phyloP scores from a whole-genome alignment of 2,888 invertebrate genomes.

The Limnephilus rhombicus region DNA sequence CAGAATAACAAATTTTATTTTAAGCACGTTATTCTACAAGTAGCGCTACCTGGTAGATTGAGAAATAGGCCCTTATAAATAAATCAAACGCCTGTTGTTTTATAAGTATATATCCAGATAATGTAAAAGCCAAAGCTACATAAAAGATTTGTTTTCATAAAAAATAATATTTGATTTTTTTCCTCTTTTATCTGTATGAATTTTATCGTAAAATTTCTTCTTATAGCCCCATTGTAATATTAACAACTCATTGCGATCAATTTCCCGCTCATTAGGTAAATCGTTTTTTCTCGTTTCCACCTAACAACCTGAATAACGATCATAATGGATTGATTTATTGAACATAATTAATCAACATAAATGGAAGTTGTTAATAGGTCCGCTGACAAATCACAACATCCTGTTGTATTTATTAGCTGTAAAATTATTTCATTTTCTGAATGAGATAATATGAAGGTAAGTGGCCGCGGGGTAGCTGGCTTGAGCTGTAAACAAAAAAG shows the following conservation, averaged over 20 bases:
- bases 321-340: not conserved
- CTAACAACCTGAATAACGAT: not conserved
- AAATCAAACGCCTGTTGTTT: no score
- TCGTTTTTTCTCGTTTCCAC: not conserved
- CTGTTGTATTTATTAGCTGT: not conserved
- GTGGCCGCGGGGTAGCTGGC: not conserved
- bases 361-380: not conserved
- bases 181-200: not conserved
- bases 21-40: no score
- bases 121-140: no score
- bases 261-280: conserved; percentile 1
- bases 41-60: no score
- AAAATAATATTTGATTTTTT: no score
- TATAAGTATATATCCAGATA: no score
- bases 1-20: no score
- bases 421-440: not conserved
- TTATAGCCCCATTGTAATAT: not conserved
- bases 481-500: not conserved
- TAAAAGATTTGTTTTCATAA: no score
- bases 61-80: no score
- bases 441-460: not conserved
- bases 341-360: not conserved
- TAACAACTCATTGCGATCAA: not conserved
- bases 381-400: not conserved
- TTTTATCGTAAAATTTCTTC: not conserved